phyloP scores from a whole-genome alignment of 2,113 vertebrate genomes.

The Sphyrna mokarran region DNA sequence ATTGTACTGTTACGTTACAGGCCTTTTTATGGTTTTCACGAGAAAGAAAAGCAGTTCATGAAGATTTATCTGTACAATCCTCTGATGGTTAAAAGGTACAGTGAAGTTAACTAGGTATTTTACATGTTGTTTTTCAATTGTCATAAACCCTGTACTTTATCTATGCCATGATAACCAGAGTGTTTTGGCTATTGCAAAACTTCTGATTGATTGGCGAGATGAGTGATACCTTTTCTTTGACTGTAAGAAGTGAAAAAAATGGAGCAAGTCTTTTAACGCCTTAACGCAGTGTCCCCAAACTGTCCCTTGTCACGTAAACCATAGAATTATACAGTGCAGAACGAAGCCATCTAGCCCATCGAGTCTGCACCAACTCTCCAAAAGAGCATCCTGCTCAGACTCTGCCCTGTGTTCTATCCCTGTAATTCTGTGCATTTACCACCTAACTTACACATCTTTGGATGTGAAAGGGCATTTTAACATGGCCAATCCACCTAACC shows the following conservation, averaged over 20 bases:
- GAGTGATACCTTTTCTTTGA: neutral
- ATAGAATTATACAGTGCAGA: too few species aligned
- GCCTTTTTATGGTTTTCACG: conserved; percentile 94
- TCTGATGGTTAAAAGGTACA: conserved; percentile 93
- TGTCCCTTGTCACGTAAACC: neutral
- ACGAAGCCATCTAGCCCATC: too few species aligned
- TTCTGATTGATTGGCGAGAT: neutral
- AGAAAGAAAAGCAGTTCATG: conserved; percentile 91
- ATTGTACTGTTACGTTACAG: conserved; percentile 51
- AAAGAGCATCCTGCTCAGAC: too few species aligned
- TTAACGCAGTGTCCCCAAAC: neutral
- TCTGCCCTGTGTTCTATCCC: too few species aligned
- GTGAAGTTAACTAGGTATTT: neutral
- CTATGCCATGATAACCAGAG: neutral
- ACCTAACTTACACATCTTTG: too few species aligned
- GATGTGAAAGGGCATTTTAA: too few species aligned
- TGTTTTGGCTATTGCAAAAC: neutral
- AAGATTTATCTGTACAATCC: conserved; percentile 98
- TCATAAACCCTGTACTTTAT: neutral
- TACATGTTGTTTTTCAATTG: neutral
- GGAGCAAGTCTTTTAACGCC: neutral
- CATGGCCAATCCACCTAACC: too few species aligned
- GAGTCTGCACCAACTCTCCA: too few species aligned
- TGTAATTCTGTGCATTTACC: too few species aligned
- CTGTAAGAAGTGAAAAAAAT: neutral